Evolutionary conservation across 2,888 invertebrate genomes (phyloP).

Genomic region (Coronaproctus castanopsis): DNA sequence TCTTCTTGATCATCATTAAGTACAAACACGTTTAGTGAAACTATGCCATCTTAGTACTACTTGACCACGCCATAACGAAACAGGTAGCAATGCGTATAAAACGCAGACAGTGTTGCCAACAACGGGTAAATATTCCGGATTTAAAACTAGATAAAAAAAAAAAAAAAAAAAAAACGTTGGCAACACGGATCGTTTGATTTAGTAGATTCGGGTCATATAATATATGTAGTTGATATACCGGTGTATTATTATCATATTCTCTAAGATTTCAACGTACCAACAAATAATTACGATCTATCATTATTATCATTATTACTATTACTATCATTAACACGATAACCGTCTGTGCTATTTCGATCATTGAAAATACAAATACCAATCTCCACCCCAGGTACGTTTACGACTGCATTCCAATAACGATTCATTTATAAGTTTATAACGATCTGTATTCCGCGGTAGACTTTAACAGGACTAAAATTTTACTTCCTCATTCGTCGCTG

Average conservation of each 20-base stretch:
- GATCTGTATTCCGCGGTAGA: no score
- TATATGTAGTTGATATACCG: not conserved
- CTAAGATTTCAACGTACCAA: no score
- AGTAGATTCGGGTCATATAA: not conserved
- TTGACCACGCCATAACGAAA: no score
- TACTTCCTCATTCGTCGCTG: no score
- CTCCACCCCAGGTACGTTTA: no score
- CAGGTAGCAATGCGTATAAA: not conserved
- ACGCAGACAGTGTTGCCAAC: not conserved
- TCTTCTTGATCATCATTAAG: no score
- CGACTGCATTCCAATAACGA: no score
- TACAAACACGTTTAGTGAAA: no score
- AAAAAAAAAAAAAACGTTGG: not conserved
- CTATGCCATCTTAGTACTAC: no score
- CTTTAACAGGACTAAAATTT: no score
- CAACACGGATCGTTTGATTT: not conserved
- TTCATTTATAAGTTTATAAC: no score
- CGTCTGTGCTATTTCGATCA: not conserved
- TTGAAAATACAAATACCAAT: no score
- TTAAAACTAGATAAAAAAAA: not conserved
- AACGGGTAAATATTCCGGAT: not conserved
- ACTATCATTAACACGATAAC: not conserved
- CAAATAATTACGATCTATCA: not conserved
- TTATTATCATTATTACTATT: conserved; percentile 1
- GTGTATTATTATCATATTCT: not conserved